Evolutionary conservation across 2,113 vertebrate species (phyloP), one percentile per base, ranked within the genome.

Genomic region (Cygnus buccinator): DNA sequence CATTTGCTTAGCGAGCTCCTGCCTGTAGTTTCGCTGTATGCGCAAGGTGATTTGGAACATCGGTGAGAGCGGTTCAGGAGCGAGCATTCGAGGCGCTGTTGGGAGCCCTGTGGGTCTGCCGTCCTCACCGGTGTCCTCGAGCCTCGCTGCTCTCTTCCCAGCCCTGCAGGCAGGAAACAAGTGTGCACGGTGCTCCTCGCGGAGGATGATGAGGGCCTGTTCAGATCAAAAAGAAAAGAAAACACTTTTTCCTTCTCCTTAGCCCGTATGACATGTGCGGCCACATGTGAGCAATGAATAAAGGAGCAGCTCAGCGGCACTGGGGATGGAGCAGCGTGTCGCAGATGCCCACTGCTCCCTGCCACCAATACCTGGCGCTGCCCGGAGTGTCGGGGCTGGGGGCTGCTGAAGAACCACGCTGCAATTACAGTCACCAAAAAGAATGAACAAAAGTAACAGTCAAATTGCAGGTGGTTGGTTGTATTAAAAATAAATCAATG

Each of bases 401-500:
- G 44, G 12, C 73, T 20, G 68, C 76, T 43, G 6, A 5, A 31
- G 4, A 33, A 12, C 58, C 26, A 6, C 15, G 2, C 5, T 43
- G 6, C 18, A 12, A 71, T 66, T 46, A 18, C 59, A 55, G 68
- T 21, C 70, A 44, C 63, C 33, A 28, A 6, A 39, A 54, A 35
- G 48, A 85, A 37, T n/a, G 15, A 37, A 66, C 0, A 83, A 63
- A 62, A 93, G 50, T 15, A 70, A 83, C 11, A 20, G 2, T 37
- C 21, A 29, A 39, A 68, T 83, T 75, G 31, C 54, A 48, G 74
- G 70, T 87, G 15, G 25, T 7, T 44, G 82, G 44, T 22, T 73
- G 70, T 54, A 63, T 92, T 76, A 63, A 83, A 62, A 88, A 93
- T 48, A 62, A 95, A 94, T 92, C 94, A 46, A 63, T 95, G 90